Conservation (phyloP, 1,140 invertebrate genomes). For the Latrodectus geometricus region DNA sequence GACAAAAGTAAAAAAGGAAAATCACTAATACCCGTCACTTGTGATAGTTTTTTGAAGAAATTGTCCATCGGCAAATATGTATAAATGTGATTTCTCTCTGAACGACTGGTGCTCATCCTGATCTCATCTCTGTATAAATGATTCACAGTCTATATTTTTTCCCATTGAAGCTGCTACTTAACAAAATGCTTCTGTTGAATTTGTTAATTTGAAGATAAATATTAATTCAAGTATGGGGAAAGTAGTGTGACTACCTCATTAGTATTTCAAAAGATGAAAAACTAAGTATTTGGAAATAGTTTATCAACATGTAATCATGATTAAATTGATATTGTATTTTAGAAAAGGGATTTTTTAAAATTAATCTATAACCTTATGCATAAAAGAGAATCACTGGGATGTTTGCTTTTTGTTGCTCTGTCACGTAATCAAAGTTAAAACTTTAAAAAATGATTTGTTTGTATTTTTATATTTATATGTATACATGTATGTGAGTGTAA, state of each 20-base stretch:
- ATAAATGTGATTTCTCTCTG: not conserved
- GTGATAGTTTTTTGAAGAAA: conserved; percentile 12
- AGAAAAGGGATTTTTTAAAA: not conserved
- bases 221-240: not conserved
- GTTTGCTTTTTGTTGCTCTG: no score
- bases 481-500: no score
- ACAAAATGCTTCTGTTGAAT: not conserved
- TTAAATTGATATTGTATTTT: not conserved
- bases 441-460: no score
- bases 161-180: conserved; percentile 1
- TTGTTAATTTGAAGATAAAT: not conserved
- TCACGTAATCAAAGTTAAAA: no score
- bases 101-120: not conserved
- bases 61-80: not conserved
- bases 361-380: not conserved
- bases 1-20: not conserved
- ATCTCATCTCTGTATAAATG: not conserved
- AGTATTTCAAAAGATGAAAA: not conserved
- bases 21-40: conserved; percentile 18
- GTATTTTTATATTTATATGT: no score
- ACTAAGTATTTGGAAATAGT: no score
- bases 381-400: not conserved
- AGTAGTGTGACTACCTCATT: not conserved
- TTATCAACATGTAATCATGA: not conserved
- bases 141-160: not conserved